Percentiles rank a stretch among this genome's conserved stretches.
Evolutionary conservation across 2,888 invertebrate genomes (phyloP).

Genomic region (Schizaphis graminum): DNA sequence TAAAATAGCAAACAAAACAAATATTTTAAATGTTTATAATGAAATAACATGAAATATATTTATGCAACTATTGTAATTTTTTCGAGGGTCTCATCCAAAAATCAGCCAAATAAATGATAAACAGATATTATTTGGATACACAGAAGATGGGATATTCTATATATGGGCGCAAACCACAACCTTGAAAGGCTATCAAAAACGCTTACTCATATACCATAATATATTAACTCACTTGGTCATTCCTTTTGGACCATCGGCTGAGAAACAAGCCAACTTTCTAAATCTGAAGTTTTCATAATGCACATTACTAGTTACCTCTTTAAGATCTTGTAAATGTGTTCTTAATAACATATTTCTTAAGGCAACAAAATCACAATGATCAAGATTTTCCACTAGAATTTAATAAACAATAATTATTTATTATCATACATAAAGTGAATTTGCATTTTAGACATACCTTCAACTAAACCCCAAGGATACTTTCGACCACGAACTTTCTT

Average conservation of each 20-base stretch:
- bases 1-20: constrained; percentile 43
- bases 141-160: constrained; percentile 47
- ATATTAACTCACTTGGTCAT: constrained; percentile 72
- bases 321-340: constrained; percentile 96
- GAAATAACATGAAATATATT: constrained; percentile 30
- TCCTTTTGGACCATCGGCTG: constrained; percentile 78
- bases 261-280: constrained; percentile 90
- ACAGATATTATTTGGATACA: constrained; percentile 26
- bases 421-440: constrained; percentile 30
- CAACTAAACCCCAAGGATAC: constrained; percentile 99
- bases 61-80: constrained; percentile 17
- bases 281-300: constrained; percentile 99
- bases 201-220: constrained; percentile 3
- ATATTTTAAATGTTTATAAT: constrained; percentile 1
- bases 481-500: constrained; percentile 90
- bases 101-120: constrained; percentile 67
- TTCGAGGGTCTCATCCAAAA: constrained; percentile 65
- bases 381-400: constrained; percentile 91
- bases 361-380: constrained; percentile 99
- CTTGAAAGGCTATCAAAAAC: constrained; percentile 66
- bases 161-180: constrained; percentile 20
- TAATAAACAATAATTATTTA: constrained; percentile 63
- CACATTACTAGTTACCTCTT: constrained; percentile 99
- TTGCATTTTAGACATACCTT: constrained; percentile 75
- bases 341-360: constrained; percentile 96